These are phyloP conservation scores for Cartodere bifasciata DNA, from an alignment of 2,888 invertebrate genomes.

Conservation along the genomic window DNA sequence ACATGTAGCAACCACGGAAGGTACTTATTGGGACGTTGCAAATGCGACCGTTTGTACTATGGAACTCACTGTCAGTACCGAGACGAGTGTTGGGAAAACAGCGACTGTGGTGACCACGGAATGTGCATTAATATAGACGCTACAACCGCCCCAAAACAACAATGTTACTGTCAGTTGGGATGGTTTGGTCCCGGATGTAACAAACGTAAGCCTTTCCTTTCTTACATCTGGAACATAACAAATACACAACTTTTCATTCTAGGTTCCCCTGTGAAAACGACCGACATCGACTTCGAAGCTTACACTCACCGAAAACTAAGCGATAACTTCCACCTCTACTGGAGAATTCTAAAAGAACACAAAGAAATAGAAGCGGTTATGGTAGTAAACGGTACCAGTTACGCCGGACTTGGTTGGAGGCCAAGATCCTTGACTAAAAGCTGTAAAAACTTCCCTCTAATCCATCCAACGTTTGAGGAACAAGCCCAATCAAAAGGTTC, in stretches of 20 bases:
- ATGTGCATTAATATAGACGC: constrained; percentile 72
- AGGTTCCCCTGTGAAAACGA: constrained; percentile 66
- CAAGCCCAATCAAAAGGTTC: constrained; percentile 17
- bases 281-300: constrained; percentile 54
- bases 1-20: constrained; percentile 77
- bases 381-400: constrained; percentile 78
- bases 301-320: constrained; percentile 62
- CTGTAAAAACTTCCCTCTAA: constrained; percentile 70
- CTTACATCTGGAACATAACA: constrained; percentile 1
- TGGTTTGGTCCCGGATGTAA: constrained; percentile 78
- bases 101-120: constrained; percentile 78
- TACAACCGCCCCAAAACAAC: constrained; percentile 66
- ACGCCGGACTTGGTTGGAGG: constrained; percentile 87
- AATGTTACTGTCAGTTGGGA: constrained; percentile 84
- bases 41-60: constrained; percentile 68
- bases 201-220: constrained; percentile 48
- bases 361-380: constrained; percentile 82
- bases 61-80: constrained; percentile 77
- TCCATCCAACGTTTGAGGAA: constrained; percentile 34
- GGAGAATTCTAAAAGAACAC: constrained; percentile 70
- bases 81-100: constrained; percentile 76
- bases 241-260: constrained; percentile 4
- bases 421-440: constrained; percentile 59
- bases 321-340: constrained; percentile 66
- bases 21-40: constrained; percentile 63